Evolutionary conservation across 2,113 vertebrate species (phyloP).

Genomic region (Misgurnus anguillicaudatus): DNA sequence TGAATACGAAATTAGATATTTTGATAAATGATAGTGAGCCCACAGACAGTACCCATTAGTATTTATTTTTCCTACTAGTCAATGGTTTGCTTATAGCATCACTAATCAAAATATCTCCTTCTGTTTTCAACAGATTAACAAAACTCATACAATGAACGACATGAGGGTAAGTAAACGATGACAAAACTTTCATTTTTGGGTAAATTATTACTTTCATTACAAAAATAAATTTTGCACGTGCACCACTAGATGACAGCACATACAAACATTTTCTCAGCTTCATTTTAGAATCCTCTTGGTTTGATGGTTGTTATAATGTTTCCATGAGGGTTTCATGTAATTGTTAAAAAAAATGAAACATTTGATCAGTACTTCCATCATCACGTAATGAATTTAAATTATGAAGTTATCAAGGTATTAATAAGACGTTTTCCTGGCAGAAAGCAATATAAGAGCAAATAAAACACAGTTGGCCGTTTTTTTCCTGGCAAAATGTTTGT

Average conservation of each 20-base stretch:
- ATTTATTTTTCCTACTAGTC: too few relatives aligned
- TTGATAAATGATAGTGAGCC: too few relatives aligned
- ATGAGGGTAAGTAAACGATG: too few relatives aligned
- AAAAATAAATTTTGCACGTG: background rate
- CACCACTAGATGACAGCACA: constrained; percentile 65
- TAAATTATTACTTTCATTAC: background rate
- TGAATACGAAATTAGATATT: too few relatives aligned
- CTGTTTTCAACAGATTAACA: too few relatives aligned
- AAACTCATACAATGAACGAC: too few relatives aligned
- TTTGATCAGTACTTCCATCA: background rate
- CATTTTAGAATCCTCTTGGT: background rate
- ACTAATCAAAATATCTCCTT: too few relatives aligned
- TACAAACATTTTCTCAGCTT: constrained; percentile 39
- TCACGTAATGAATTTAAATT: background rate
- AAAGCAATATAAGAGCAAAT: background rate
- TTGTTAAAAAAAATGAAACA: background rate
- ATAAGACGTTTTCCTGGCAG: background rate
- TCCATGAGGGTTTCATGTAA: background rate
- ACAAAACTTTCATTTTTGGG: too few relatives aligned
- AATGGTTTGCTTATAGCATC: too few relatives aligned
- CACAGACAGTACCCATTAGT: too few relatives aligned
- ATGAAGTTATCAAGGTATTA: background rate
- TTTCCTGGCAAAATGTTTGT: background rate
- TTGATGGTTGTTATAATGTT: background rate
- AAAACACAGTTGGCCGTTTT: background rate